Conservation (phyloP, 1,140 invertebrate genomes). For the Drosophila ironensis region DNA sequence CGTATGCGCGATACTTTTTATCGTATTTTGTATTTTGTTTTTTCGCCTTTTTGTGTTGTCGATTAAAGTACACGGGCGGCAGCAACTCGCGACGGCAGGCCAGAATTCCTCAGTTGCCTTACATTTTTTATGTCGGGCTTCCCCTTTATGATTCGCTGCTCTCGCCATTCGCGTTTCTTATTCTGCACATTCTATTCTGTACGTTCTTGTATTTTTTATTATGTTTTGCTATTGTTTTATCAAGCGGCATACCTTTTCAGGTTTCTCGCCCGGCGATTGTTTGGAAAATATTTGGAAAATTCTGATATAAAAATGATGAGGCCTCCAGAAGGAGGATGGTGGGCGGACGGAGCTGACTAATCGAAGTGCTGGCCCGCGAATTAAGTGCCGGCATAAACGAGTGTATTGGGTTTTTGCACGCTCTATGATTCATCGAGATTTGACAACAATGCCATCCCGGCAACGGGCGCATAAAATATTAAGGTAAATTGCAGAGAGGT, state of each 20-base stretch:
- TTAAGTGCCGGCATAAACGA: slow-evolving; percentile 27
- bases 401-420: slow-evolving; percentile 5
- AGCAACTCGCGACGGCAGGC: slow-evolving; percentile 24
- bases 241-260: slow-evolving; percentile 24
- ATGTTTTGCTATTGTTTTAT: slow-evolving; percentile 55
- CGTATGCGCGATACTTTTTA: slow-evolving; percentile 67
- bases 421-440: slow-evolving; percentile 34
- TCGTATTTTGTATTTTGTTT: slow-evolving; percentile 10
- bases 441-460: slow-evolving; percentile 13
- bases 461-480: slow-evolving; percentile 15
- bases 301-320: slow-evolving; percentile 32
- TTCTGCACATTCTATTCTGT: slow-evolving; percentile 10
- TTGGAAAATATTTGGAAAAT: slow-evolving; percentile 51
- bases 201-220: slow-evolving; percentile 13
- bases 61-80: slow-evolving; percentile 67
- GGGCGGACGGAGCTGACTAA: slow-evolving; percentile 13
- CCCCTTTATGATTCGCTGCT: too few species aligned
- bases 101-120: slow-evolving; percentile 47
- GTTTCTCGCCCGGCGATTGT: slow-evolving; percentile 12
- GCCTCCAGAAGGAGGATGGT: neutral
- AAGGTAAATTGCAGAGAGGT: slow-evolving; percentile 22
- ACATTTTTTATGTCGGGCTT: slow-evolving; percentile 32
- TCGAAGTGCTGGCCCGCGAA: slow-evolving; percentile 33
- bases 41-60: slow-evolving; percentile 35
- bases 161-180: slow-evolving; percentile 12